These are phyloP conservation scores for Diabrotica undecimpunctata DNA, from an alignment of 1,140 invertebrate species.

Conservation along the genomic window DNA sequence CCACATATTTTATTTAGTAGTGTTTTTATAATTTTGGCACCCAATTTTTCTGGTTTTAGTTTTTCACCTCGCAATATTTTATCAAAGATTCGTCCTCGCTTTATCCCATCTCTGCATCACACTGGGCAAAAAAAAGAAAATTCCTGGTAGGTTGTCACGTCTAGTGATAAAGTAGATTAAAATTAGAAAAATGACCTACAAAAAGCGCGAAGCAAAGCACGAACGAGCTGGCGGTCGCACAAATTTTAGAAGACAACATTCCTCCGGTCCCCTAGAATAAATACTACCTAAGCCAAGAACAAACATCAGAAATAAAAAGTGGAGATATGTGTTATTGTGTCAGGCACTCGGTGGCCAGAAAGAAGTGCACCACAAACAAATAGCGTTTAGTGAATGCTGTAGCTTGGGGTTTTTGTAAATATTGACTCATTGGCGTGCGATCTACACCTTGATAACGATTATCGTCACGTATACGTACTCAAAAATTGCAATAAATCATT, in stretches of 20 bases:
- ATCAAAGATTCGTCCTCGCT: no score
- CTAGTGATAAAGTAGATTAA: conserved; percentile 20
- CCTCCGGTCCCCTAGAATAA: conserved; percentile 23
- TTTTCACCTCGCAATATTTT: no score
- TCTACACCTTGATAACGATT: background rate
- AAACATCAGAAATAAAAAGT: conserved; percentile 24
- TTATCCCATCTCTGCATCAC: background rate
- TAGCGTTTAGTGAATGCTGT: conserved; percentile 31
- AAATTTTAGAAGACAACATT: conserved; percentile 25
- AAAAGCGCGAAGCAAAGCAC: conserved; percentile 9
- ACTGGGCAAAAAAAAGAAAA: conserved; percentile 3
- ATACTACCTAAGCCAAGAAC: conserved; percentile 19
- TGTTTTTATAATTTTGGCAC: no score
- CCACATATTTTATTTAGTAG: no score
- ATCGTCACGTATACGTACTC: background rate
- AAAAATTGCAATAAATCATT: background rate
- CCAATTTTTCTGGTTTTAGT: no score
- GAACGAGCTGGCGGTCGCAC: conserved; percentile 6
- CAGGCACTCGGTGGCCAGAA: conserved; percentile 28
- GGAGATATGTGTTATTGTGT: conserved; percentile 34
- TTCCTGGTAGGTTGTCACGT: conserved; percentile 14
- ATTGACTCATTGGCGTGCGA: conserved; percentile 7
- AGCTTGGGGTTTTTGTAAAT: conserved; percentile 20
- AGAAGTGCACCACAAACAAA: conserved; percentile 30
- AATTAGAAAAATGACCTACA: conserved; percentile 17